Evolutionary conservation across 2,888 invertebrate genomes (phyloP).

Genomic region (Hydrotaea cyrtoneurina): DNA sequence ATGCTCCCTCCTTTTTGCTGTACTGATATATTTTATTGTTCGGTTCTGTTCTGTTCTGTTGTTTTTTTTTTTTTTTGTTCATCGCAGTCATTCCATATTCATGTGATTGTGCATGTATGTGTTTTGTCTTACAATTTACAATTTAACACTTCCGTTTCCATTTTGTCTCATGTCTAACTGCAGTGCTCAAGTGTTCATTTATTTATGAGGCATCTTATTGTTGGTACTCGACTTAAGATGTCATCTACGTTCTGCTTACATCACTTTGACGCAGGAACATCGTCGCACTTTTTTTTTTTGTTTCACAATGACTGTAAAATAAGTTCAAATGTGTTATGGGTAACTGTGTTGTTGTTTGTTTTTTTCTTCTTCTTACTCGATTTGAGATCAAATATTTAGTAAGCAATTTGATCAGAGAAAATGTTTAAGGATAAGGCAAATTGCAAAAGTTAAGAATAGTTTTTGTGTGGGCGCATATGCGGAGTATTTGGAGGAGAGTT

Average conservation of each 20-base stretch:
- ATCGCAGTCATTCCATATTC: slow-evolving; percentile 29
- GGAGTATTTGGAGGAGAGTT: too few relatives aligned
- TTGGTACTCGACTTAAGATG: slow-evolving; percentile 31
- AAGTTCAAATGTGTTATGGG: too few relatives aligned
- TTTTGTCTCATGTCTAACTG: slow-evolving; percentile 49
- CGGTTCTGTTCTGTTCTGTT: too few relatives aligned
- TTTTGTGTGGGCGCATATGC: too few relatives aligned
- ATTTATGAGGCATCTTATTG: slow-evolving; percentile 52
- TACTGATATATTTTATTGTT: slow-evolving; percentile 35
- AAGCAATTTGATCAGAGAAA: background rate
- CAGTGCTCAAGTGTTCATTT: slow-evolving; percentile 63
- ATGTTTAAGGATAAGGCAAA: too few relatives aligned
- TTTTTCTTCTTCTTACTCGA: background rate
- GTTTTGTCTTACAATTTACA: slow-evolving; percentile 39
- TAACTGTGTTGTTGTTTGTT: background rate
- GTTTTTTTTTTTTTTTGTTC: background rate
- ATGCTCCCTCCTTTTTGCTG: slow-evolving; percentile 26
- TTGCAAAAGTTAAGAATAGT: too few relatives aligned
- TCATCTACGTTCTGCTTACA: slow-evolving; percentile 6
- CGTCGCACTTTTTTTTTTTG: background rate
- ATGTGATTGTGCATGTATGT: slow-evolving; percentile 21
- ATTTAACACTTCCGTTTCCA: slow-evolving; percentile 63
- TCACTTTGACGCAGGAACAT: background rate
- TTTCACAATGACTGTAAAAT: background rate
- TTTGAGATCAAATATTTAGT: background rate